These are phyloP conservation scores for Philonicus albiceps DNA, from an alignment of 2,888 invertebrate genomes.

Conservation along the genomic window DNA sequence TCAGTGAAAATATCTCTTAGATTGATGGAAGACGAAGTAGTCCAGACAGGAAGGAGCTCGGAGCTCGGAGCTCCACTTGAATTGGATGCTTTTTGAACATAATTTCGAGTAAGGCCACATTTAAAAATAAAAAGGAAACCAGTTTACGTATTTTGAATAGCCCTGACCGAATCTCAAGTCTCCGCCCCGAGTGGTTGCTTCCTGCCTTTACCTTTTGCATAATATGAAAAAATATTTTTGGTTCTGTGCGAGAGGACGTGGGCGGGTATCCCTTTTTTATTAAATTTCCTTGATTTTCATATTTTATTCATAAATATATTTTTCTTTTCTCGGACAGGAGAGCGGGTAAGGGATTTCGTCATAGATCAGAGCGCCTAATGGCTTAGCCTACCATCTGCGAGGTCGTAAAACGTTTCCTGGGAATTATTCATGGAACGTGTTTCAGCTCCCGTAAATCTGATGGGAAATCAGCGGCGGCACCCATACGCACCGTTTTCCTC, in stretches of 20 bases:
- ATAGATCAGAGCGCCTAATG: conserved; percentile 30
- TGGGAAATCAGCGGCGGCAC: conserved; percentile 15
- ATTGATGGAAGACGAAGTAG: neutral
- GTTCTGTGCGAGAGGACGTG: neutral
- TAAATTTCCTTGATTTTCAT: conserved; percentile 35
- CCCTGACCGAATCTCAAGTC: neutral
- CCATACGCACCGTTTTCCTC: neutral
- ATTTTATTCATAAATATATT: conserved; percentile 36
- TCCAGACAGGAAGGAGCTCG: neutral
- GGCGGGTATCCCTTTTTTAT: neutral
- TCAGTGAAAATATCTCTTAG: neutral
- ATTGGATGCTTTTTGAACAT: neutral
- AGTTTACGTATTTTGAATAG: neutral
- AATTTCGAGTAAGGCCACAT: neutral
- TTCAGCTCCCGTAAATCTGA: conserved; percentile 21
- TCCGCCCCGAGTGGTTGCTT: neutral
- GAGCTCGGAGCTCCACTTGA: neutral
- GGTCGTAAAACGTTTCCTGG: conserved; percentile 25
- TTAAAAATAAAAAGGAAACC: neutral
- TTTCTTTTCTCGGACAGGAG: neutral
- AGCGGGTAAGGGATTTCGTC: neutral
- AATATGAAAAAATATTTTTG: conserved; percentile 7
- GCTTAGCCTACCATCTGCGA: neutral
- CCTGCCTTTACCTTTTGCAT: conserved; percentile 3
- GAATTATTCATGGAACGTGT: conserved; percentile 30